A percentile compares a stretch with the other conserved stretches of the same genome.
Evolutionary conservation across 2,888 invertebrate genomes (phyloP).

Genomic region (Ophraella communa): DNA sequence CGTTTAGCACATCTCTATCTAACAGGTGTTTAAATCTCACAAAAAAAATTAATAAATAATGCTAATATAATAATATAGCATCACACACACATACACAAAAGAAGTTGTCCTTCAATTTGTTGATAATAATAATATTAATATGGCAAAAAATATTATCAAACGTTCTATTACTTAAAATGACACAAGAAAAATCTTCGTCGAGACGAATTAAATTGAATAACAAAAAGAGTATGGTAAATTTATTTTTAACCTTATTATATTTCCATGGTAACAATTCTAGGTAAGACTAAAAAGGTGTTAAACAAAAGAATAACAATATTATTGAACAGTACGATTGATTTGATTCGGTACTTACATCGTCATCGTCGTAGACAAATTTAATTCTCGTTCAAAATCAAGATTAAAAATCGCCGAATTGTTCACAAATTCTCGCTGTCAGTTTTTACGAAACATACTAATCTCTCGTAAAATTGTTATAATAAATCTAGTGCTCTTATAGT

Average conservation of each 20-base stretch:
- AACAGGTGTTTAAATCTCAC: background rate
- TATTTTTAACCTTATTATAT: slow-evolving; percentile 1
- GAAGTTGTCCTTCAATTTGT: slow-evolving; percentile 39
- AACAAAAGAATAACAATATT: slow-evolving; percentile 3
- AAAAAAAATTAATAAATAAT: slow-evolving; percentile 36
- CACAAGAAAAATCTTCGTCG: too few relatives aligned
- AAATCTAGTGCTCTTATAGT: slow-evolving; percentile 36
- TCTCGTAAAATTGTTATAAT: slow-evolving; percentile 34
- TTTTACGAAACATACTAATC: slow-evolving; percentile 32
- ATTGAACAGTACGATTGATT: background rate
- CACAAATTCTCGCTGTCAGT: slow-evolving; percentile 10
- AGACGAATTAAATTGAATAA: too few relatives aligned
- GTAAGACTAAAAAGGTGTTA: slow-evolving; percentile 1
- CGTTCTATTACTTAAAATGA: background rate
- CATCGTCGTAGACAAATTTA: too few relatives aligned
- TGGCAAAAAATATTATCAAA: too few relatives aligned
- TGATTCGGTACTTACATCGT: slow-evolving; percentile 14
- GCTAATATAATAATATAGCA: slow-evolving; percentile 36
- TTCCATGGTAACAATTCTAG: background rate
- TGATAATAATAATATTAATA: slow-evolving; percentile 28
- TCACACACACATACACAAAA: slow-evolving; percentile 35
- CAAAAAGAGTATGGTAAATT: background rate
- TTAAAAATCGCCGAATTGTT: slow-evolving; percentile 14
- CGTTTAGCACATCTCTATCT: background rate
- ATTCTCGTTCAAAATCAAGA: background rate